Evolutionary conservation across 2,888 invertebrate species (phyloP), one percentile per base, ranked within the genome.

Genomic region (Pandemis cinnamomeana): DNA sequence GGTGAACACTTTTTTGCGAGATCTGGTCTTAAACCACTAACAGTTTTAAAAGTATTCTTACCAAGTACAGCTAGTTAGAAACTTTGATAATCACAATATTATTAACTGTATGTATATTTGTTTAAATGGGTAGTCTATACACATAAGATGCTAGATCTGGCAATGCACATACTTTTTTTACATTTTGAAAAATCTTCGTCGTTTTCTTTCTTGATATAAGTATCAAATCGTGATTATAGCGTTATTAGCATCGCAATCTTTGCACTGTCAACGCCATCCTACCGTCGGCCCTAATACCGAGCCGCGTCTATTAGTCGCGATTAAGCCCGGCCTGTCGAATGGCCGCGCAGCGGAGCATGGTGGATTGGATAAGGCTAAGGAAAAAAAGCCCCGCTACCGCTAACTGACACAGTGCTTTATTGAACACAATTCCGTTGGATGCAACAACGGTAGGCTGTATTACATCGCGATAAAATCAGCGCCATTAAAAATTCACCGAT

Each of bases 331-430:
- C 85, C 85, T 86, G 84, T 88, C 88, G 87, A 89, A 87, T 89
- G 83, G 85, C 80, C 78, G 82, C 79, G 83, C 82, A 82, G 76
- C 79, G 77, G 78, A 81, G 80, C 81, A 83, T 86, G 85, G 82
- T 85, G 82, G 84, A 85, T 87, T 83, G 86, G 85, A 82, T 82
- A 80, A 82, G 81, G 84, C 82, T 81, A 82, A 84, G 83, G 84
- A 89, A 91, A 92, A 92, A 92, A 88, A 79, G 78, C 75, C 83
- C 82, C 84, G 88, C 88, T 86, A 92, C 93, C 93, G 93, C 93
- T 93, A 93, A 80, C 83, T 91, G 93, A 91, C 93, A 93, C 89
- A 92, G 91, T 92, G 92, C 86, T 91, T 89, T 91, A 92, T 91
- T 90, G 89, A 90, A 87, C 86, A 88, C 84, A 86, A 90, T 89